A percentile compares a stretch with the other conserved stretches of the same genome.
These are phyloP conservation scores for Propithecus perrieri DNA, from an alignment of 2,797 vertebrate species.

Conservation along the genomic window DNA sequence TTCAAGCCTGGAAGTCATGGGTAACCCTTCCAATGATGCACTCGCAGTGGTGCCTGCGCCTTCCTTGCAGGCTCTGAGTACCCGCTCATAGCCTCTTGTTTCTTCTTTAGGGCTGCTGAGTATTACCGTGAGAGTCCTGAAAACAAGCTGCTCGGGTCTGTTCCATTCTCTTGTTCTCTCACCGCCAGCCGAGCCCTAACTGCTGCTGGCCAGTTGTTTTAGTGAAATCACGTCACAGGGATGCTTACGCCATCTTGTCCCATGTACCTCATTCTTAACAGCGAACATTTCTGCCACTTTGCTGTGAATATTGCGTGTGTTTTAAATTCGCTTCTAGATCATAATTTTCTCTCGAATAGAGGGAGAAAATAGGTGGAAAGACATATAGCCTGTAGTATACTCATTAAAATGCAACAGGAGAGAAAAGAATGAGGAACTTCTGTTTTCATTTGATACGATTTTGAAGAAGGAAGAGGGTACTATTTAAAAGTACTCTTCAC, in stretches of 20 bases:
- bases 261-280: background rate
- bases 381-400: background rate
- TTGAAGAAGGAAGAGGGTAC: background rate
- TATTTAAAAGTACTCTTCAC: background rate
- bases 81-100: background rate
- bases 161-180: background rate
- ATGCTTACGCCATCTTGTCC: background rate
- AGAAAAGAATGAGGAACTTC: background rate
- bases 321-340: background rate
- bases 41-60: background rate
- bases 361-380: background rate
- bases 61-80: background rate
- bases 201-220: background rate
- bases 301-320: background rate
- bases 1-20: background rate
- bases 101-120: background rate
- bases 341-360: background rate
- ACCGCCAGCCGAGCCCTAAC: background rate
- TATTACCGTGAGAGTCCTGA: background rate
- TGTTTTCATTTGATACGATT: slow-evolving; percentile 6
- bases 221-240: background rate
- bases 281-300: background rate
- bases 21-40: background rate
- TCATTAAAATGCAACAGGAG: background rate
- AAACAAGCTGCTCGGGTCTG: background rate